Evolutionary conservation across 2,888 invertebrate genomes (phyloP), one percentile per base, ranked within the genome.

Genomic region (Ennomos erosarius): DNA sequence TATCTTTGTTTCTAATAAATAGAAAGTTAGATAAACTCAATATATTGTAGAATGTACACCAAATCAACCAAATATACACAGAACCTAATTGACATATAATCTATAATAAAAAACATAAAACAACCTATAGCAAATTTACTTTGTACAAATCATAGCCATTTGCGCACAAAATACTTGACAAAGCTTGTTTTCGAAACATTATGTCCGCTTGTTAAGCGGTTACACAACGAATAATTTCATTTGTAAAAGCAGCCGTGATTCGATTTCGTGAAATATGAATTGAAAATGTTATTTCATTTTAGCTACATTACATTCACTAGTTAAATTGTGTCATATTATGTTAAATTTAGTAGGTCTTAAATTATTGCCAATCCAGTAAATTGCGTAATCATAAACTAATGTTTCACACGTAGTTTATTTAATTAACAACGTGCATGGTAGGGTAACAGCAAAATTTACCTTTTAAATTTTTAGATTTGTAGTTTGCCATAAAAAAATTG

Each of bases 131-230:
- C n/a, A 47, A 37, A 38, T 45, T 50, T 43, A 12, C 37, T 26
- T 26, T 36, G 9, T 39, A 6, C n/a, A 8, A 50, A 34, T 46
- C 33, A 35, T 10, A 49, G 45, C 45, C 34, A 55, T 49, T 47
- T 46, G 12, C 13, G 13, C 16, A 26, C 51, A 51, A 51, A 57
- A 57, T 50, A 51, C 51, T 51, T 53, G 43, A 58, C 43, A 53
- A 52, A 53, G 48, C 47, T 43, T 58, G 48, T 58, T 58, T 57
- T 52, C 43, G 44, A 42, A 53, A 48, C 37, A 44, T 58, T 48
- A 52, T 47, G 43, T 12, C 8, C 43, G 58, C 52, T 53, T 53
- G 49, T 53, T 59, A 54, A 39, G 11, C 53, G 12, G 34, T 48
- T 53, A 58, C 35, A 58, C 16, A 49, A 34, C 53, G 10, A 53